These are phyloP conservation scores for Pseudorhombus dupliciocellatus DNA, from an alignment of 2,113 vertebrate species.

Conservation along the genomic window DNA sequence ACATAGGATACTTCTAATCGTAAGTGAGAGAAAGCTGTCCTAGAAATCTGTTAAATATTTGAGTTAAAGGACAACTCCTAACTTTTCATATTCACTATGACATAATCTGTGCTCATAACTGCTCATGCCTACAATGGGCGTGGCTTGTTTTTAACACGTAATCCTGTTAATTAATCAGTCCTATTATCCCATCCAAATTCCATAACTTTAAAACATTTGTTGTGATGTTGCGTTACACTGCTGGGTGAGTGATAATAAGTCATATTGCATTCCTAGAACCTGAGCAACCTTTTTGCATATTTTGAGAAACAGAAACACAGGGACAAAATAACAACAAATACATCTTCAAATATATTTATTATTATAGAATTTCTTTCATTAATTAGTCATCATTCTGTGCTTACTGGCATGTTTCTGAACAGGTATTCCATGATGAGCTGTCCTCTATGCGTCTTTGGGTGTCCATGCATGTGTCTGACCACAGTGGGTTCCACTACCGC, in stretches of 20 bases:
- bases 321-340: not conserved
- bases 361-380: too few relatives aligned
- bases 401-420: conserved; percentile 17
- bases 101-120: not conserved
- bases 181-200: not conserved
- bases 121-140: not conserved
- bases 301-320: not conserved
- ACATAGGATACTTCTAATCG: too few relatives aligned
- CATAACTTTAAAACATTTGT: not conserved
- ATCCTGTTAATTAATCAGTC: not conserved
- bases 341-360: too few relatives aligned
- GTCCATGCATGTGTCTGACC: conserved; percentile 95
- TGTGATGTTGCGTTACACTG: not conserved
- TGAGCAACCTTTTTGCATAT: too few relatives aligned
- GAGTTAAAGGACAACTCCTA: too few relatives aligned
- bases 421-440: conserved; percentile 93
- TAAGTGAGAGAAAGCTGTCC: too few relatives aligned
- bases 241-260: too few relatives aligned
- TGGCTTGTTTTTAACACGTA: not conserved
- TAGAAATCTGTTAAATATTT: too few relatives aligned
- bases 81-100: too few relatives aligned
- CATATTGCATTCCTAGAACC: too few relatives aligned
- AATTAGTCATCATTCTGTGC: not conserved
- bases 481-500: conserved; percentile 98
- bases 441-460: conserved; percentile 93